Conservation (phyloP, 2,888 invertebrate species). For the Yponomeuta sedellus region DNA sequence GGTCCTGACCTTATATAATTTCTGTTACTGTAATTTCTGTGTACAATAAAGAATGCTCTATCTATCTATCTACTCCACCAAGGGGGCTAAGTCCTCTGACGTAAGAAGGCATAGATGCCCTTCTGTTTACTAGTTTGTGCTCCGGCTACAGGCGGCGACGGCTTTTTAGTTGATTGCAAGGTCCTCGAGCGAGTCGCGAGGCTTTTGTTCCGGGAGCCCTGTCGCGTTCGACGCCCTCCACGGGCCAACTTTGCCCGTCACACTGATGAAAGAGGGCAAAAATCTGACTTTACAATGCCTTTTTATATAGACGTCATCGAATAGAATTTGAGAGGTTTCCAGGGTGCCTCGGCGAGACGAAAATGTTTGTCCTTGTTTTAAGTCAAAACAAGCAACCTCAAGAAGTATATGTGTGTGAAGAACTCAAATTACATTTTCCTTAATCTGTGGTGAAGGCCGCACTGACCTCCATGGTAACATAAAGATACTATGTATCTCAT, state of each 20-base stretch:
- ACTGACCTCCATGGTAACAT: too few species aligned
- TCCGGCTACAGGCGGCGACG: constrained; percentile 15
- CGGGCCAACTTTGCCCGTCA: background rate
- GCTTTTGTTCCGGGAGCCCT: constrained; percentile 9
- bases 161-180: constrained; percentile 52
- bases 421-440: too few species aligned
- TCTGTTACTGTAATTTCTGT: too few species aligned
- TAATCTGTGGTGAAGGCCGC: too few species aligned
- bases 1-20: too few species aligned
- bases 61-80: too few species aligned
- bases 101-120: background rate
- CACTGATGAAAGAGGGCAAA: background rate
- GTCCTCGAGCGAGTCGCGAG: background rate
- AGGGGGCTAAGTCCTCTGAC: too few species aligned
- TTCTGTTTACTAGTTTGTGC: constrained; percentile 15
- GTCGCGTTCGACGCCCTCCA: background rate
- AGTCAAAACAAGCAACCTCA: too few species aligned
- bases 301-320: background rate
- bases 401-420: too few species aligned
- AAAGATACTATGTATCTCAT: too few species aligned
- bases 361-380: background rate
- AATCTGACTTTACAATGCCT: background rate
- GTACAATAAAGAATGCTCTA: too few species aligned
- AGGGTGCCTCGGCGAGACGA: background rate
- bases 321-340: background rate